phyloP scores from a whole-genome alignment of 2,113 vertebrate species.

The Rhinogobius similis region DNA sequence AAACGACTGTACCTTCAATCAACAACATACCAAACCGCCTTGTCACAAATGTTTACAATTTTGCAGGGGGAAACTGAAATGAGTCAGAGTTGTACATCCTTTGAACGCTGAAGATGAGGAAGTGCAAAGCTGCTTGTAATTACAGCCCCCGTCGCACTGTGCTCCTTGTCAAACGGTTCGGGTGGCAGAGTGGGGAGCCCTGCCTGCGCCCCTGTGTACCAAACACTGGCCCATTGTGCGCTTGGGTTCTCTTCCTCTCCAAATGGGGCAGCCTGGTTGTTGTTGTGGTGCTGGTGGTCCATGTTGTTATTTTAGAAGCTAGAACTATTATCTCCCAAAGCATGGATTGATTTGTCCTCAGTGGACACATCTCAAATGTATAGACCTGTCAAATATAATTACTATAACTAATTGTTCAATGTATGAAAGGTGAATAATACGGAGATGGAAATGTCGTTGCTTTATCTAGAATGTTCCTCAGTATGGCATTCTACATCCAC shows the following conservation, averaged over 20 bases:
- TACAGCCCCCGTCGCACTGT: slow-evolving; percentile 48
- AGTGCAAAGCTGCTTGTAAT: slow-evolving; percentile 46
- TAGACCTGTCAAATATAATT: too few relatives aligned
- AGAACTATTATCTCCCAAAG: slow-evolving; percentile 49
- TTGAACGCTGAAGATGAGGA: slow-evolving; percentile 38
- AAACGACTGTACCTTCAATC: slow-evolving; percentile 3
- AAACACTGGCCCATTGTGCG: slow-evolving; percentile 73
- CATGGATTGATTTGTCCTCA: slow-evolving; percentile 33
- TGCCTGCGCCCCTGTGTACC: slow-evolving; percentile 50
- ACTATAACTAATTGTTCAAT: too few relatives aligned
- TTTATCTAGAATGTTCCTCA: too few relatives aligned
- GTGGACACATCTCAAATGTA: slow-evolving; percentile 5
- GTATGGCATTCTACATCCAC: too few relatives aligned
- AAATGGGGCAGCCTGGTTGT: slow-evolving; percentile 67
- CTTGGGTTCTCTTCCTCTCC: slow-evolving; percentile 53
- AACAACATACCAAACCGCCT: slow-evolving; percentile 5
- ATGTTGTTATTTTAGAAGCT: slow-evolving; percentile 72
- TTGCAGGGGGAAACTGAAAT: background rate
- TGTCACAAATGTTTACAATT: slow-evolving; percentile 9
- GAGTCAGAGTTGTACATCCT: slow-evolving; percentile 1
- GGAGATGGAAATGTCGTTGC: too few relatives aligned
- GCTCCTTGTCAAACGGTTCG: slow-evolving; percentile 57
- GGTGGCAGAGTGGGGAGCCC: slow-evolving; percentile 53
- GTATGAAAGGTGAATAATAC: too few relatives aligned
- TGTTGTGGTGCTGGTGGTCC: slow-evolving; percentile 54